These are phyloP conservation scores for Hippolais icterina DNA, from an alignment of 2,113 vertebrate genomes.

Conservation along the genomic window DNA sequence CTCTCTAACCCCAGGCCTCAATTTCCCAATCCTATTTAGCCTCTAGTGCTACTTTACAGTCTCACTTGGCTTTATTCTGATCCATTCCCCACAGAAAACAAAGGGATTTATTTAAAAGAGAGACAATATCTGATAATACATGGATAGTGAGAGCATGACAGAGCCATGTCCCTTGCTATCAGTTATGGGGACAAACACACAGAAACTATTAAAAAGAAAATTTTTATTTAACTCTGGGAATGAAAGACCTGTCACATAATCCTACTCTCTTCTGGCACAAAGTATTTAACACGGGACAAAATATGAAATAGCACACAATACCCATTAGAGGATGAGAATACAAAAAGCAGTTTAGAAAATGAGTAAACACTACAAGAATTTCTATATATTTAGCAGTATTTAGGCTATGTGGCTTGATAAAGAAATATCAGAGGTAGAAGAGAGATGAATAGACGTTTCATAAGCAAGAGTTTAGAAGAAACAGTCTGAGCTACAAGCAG, in stretches of 20 bases:
- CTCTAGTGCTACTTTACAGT: background rate
- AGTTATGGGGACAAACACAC: background rate
- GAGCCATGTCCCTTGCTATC: background rate
- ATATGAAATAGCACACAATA: background rate
- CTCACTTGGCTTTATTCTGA: background rate
- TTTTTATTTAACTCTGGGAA: background rate
- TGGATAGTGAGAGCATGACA: background rate
- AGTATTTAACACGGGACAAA: background rate
- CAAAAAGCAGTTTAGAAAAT: background rate
- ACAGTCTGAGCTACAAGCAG: background rate
- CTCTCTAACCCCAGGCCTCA: background rate
- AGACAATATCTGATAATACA: background rate
- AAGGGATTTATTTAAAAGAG: background rate
- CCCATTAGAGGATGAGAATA: background rate
- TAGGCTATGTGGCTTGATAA: background rate
- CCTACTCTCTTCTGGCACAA: background rate
- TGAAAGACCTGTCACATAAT: background rate
- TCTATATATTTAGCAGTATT: background rate
- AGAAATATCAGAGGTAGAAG: background rate
- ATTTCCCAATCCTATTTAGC: background rate
- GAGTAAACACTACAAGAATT: background rate
- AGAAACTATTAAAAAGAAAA: background rate
- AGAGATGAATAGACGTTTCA: background rate
- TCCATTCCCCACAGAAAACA: background rate
- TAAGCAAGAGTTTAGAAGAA: background rate